Conservation (phyloP, 92 coral and sea anemone species). For the Zoanthus solanderi region DNA sequence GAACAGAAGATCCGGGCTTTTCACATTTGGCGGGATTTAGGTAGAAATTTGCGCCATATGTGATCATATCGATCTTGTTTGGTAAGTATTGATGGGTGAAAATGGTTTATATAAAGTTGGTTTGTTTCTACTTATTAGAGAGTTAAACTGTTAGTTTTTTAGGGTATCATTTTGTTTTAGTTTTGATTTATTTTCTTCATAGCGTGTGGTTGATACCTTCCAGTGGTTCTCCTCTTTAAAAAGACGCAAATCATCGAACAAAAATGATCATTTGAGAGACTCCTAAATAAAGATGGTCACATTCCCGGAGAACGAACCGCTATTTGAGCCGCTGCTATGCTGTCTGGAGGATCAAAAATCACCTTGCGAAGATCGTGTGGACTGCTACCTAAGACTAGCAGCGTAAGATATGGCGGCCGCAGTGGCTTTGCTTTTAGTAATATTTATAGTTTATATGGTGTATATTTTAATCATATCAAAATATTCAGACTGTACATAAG, state of each 20-base stretch:
- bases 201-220: slow-evolving; percentile 2
- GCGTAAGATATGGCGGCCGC: slow-evolving; percentile 37
- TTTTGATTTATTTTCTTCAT: not conserved
- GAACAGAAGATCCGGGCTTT: slow-evolving; percentile 23
- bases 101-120: not conserved
- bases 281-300: slow-evolving; percentile 26
- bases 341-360: slow-evolving; percentile 29
- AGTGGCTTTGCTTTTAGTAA: not conserved
- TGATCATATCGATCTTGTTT: not conserved
- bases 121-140: not conserved
- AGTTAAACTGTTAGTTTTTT: not conserved
- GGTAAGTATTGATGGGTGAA: not conserved
- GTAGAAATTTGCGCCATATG: slow-evolving; percentile 21
- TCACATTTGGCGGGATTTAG: slow-evolving; percentile 42
- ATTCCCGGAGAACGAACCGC: slow-evolving; percentile 32
- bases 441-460: not conserved
- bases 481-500: too few relatives aligned
- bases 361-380: slow-evolving; percentile 33
- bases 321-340: slow-evolving; percentile 40
- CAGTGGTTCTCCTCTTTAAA: not conserved
- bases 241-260: not conserved
- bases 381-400: slow-evolving; percentile 30
- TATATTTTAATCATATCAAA: too few relatives aligned
- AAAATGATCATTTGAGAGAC: not conserved
- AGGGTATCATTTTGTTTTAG: not conserved